Evolutionary conservation across 2,888 invertebrate genomes (phyloP), one percentile per base, ranked within the genome.

Genomic region (Formica aserva): DNA sequence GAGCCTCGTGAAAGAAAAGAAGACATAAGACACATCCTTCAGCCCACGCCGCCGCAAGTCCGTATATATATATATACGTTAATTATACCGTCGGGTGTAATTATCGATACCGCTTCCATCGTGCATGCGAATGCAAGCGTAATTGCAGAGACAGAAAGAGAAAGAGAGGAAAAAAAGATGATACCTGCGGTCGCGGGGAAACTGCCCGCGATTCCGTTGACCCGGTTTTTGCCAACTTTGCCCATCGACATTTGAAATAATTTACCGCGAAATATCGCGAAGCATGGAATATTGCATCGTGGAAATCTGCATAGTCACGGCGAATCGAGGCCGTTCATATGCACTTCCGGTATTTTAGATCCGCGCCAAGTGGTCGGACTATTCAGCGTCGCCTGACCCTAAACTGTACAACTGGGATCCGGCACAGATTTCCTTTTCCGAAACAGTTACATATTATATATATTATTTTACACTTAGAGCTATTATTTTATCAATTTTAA

Each of bases 351-450:
- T 78, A 71, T 71, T 78, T 48, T 57, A 72, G 18, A 57, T 32
- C 35, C 45, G 32, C 78, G 45, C 60, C 60, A 71, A 71, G 71
- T 78, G 78, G 60, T 32, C 55, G 57, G 32, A 41, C 71, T 41
- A 22, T 78, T 78, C 57, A 78, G 15, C 78, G 71, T 78, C 78
- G 71, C 78, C 71, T 78, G 78, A 71, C 78, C 78, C 78, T 78
- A 78, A 95, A 1, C 95, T 95, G 95, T 94, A 32, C 45, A 6
- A 78, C 18, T 62, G 66, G 66, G 48, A 22, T 57, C 71, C 55
- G 35, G 26, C 66, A 26, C 66, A 26, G 48, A 62, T 82, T 45
- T 45, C 15, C 41, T 41, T n/a, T 26, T 1, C 32, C 18, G 15
- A 41, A 60, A 45, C 41, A 75, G n/a, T 32, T n/a, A 8, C 1